Evolutionary conservation across 2,113 vertebrate species (phyloP).

Genomic region (Bufo bufo): DNA sequence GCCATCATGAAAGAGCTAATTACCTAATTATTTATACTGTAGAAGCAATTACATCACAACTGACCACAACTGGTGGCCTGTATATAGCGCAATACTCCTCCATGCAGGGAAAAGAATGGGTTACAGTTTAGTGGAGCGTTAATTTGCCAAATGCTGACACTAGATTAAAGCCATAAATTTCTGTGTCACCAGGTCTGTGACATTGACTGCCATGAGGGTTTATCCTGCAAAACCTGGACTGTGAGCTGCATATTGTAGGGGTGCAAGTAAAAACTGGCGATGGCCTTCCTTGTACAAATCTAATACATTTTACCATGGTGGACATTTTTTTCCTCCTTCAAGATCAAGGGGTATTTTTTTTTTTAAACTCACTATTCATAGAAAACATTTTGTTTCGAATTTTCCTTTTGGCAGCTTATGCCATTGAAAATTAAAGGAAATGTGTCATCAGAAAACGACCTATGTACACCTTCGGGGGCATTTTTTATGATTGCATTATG

Average conservation of each 20-base stretch:
- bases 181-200: not conserved
- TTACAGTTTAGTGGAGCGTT: not conserved
- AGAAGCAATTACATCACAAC: not conserved
- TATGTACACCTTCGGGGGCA: no score
- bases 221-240: not conserved
- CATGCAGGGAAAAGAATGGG: not conserved
- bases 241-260: not conserved
- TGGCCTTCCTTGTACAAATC: not conserved
- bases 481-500: no score
- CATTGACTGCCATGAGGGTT: not conserved
- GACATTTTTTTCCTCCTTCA: not conserved
- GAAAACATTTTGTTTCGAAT: no score
- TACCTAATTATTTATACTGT: not conserved
- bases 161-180: conserved; percentile 20
- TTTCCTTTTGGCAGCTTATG: no score
- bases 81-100: not conserved
- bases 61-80: not conserved
- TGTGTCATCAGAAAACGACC: no score
- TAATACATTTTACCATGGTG: not conserved
- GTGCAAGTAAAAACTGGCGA: no score
- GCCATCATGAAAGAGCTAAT: not conserved
- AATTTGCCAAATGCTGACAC: conserved; percentile 31
- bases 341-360: no score
- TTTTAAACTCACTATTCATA: no score
- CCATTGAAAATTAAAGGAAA: no score